phyloP scores from a whole-genome alignment of 2,113 vertebrate species.

The Etheostoma spectabile region DNA sequence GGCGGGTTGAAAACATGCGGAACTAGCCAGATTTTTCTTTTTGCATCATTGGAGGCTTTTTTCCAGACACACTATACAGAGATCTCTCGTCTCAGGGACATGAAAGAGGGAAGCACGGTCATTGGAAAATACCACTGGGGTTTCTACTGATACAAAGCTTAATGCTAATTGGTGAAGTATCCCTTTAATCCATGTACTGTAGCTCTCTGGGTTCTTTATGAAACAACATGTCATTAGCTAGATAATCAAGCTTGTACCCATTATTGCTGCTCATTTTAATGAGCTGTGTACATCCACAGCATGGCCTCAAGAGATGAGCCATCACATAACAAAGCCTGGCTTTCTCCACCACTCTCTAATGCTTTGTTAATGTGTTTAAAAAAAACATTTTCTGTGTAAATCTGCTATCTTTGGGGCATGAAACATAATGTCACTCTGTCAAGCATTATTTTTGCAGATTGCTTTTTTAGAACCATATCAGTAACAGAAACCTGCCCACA shows the following conservation, averaged over 20 bases:
- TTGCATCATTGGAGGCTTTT: too few species aligned
- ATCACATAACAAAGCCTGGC: conserved; percentile 44
- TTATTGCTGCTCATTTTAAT: conserved; percentile 75
- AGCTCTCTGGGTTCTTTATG: conserved; percentile 58
- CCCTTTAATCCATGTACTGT: conserved; percentile 46
- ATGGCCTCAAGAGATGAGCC: conserved; percentile 63
- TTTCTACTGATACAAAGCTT: too few species aligned
- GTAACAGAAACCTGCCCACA: conserved; percentile 27
- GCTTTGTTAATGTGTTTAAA: conserved; percentile 45
- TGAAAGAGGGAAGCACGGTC: too few species aligned
- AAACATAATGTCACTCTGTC: conserved; percentile 30
- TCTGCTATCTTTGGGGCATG: conserved; percentile 30
- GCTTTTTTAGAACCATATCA: not conserved
- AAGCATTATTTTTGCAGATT: conserved; percentile 7
- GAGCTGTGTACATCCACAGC: conserved; percentile 66
- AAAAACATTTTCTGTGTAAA: conserved; percentile 39
- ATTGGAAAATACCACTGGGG: too few species aligned
- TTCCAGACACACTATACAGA: too few species aligned
- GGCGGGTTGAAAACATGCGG: too few species aligned
- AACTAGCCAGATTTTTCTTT: too few species aligned
- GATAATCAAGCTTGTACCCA: conserved; percentile 76
- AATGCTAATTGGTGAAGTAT: too few species aligned
- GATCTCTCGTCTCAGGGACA: too few species aligned
- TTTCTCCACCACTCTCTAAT: conserved; percentile 36
- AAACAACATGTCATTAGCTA: conserved; percentile 70